Base-by-base conservation (phyloP, 2,113 vertebrate species). In the Cyphotilapia sp. region DNA sequence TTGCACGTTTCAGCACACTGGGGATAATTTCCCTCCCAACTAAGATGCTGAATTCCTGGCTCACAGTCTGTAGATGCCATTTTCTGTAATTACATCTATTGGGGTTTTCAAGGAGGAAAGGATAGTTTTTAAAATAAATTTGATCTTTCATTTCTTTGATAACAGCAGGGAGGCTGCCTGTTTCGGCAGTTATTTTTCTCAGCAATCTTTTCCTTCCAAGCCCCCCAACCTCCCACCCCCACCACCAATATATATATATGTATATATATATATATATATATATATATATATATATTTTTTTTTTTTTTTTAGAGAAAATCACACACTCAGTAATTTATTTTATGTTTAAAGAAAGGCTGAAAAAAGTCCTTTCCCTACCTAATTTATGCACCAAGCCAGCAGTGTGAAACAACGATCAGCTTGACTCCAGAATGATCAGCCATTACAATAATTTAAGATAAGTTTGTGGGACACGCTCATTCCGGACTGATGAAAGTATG, bases 1-100 rank as follows among this genome's bases (percentile, higher is more conserved):
- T 61, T 56, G 19, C 40, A 24, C 35, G 31, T 87, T 76, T 54
- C 24, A 47, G 24, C 74, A 29, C 17, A 22, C 11, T 40, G n/a
- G 8, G 51, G 35, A 76, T 29, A 76, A 76, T 49, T 29, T 76
- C 42, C 42, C 42, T 76, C 9, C 71, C 24, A 49, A 47, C 42
- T 31, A 76, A 76, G 71, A 47, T 0, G 9, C 42, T 49, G 42
- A 76, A 76, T 31, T 76, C 42, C 16, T 76, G 14, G 9, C 24
- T 76, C 24, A 11, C 24, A 81, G n/a, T 61, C 81, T 69, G 45
- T 45, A 31, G 22, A 63, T 54, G 35, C n/a, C 35, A 54, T 81
- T 74, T 24, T 59, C 63, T 85, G 69, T 80, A 85, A 57, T 84
- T 57, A 56, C 47, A 61, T 57, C 51, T 78, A 57, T 24, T 57